phyloP scores from a whole-genome alignment of 2,888 invertebrate species.

The Tiphia femorata region DNA sequence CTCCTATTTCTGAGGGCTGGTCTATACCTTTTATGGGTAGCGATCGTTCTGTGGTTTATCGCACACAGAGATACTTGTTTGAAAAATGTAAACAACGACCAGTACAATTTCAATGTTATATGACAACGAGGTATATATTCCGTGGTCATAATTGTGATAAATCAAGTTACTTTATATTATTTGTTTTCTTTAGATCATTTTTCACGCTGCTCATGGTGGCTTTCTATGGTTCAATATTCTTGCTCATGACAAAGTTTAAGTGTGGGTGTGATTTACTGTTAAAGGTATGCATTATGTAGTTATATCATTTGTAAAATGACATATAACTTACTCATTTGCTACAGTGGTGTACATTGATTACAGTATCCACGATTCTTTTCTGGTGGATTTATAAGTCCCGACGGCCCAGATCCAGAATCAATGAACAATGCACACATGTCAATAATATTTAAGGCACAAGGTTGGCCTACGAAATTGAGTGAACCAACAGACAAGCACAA shows the following conservation, averaged over 20 bases:
- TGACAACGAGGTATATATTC: constrained; percentile 69
- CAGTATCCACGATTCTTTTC: constrained; percentile 81
- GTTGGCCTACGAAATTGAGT: constrained; percentile 79
- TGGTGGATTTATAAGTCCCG: constrained; percentile 76
- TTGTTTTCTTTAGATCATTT: constrained; percentile 68
- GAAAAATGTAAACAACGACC: constrained; percentile 80
- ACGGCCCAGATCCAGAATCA: constrained; percentile 75
- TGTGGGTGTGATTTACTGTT: constrained; percentile 77
- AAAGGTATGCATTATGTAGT: constrained; percentile 70
- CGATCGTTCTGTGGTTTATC: constrained; percentile 84
- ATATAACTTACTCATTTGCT: too few relatives aligned
- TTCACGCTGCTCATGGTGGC: constrained; percentile 70
- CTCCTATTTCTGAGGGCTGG: constrained; percentile 70
- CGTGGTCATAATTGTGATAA: too few relatives aligned
- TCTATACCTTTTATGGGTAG: constrained; percentile 86
- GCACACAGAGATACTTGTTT: constrained; percentile 84
- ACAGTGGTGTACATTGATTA: constrained; percentile 25
- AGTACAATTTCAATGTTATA: constrained; percentile 82
- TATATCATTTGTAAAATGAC: neutral
- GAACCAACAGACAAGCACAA: constrained; percentile 73
- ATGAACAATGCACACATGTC: constrained; percentile 76
- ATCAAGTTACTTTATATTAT: neutral
- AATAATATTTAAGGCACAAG: constrained; percentile 81
- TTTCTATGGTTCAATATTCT: constrained; percentile 75
- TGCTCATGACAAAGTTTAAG: constrained; percentile 74